Evolutionary conservation across 2,888 invertebrate genomes (phyloP).

Genomic region (Cephus rjabovi): DNA sequence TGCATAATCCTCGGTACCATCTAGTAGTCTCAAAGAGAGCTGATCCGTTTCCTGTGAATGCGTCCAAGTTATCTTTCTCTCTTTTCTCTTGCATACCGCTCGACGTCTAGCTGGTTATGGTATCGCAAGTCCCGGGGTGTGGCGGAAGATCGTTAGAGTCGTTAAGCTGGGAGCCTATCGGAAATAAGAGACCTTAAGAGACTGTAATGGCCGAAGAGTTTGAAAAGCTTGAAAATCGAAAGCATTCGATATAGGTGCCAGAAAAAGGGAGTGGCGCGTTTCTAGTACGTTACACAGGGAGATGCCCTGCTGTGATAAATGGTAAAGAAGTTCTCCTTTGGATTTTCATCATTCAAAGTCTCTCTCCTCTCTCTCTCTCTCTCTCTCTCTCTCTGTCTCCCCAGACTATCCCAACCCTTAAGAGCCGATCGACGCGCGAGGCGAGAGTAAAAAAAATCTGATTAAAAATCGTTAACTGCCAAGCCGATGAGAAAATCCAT

Average conservation of each 20-base stretch:
- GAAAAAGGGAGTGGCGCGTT: constrained; percentile 47
- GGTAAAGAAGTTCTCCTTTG: constrained; percentile 12
- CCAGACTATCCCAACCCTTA: constrained; percentile 20
- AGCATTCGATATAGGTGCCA: constrained; percentile 38
- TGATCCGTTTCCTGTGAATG: neutral
- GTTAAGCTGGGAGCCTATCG: constrained; percentile 8
- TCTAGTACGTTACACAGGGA: constrained; percentile 30
- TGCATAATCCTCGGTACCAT: neutral
- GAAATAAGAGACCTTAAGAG: neutral
- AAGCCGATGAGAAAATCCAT: neutral
- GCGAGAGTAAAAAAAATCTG: constrained; percentile 2
- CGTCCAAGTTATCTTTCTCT: neutral
- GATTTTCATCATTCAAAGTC: neutral
- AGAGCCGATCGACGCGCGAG: constrained; percentile 3
- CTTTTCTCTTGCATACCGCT: neutral
- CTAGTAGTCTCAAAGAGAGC: neutral
- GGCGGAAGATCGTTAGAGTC: constrained; percentile 40
- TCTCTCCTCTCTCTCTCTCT: neutral
- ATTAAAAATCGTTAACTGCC: constrained; percentile 7
- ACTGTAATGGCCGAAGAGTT: neutral
- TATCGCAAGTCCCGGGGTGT: constrained; percentile 32
- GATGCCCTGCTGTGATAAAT: constrained; percentile 47
- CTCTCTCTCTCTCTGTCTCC: constrained; percentile 9
- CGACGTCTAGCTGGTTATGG: neutral
- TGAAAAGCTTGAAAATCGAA: constrained; percentile 3